Evolutionary conservation across 1,140 invertebrate species (phyloP).

Genomic region (Drosophila arawakana): DNA sequence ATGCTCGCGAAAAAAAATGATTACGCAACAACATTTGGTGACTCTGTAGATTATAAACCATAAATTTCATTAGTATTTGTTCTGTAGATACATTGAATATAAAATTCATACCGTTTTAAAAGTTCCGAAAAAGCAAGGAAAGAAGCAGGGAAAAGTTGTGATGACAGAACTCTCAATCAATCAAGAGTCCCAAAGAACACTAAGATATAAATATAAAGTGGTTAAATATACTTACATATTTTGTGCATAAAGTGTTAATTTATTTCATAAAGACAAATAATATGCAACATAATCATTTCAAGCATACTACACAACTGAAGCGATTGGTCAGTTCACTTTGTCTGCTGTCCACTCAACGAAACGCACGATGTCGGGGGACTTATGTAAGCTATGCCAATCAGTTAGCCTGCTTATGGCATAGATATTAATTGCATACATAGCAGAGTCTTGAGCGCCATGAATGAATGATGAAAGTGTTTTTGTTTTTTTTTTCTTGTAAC

Average conservation of each 20-base stretch:
- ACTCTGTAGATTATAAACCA: neutral
- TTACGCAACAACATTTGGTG: neutral
- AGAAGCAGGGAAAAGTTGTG: too few species aligned
- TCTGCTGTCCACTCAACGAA: slow-evolving; percentile 52
- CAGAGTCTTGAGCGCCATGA: slow-evolving; percentile 56
- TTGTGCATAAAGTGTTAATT: slow-evolving; percentile 9
- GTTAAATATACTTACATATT: neutral
- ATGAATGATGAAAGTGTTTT: slow-evolving; percentile 52
- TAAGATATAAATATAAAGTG: neutral
- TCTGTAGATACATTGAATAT: too few species aligned
- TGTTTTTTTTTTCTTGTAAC: slow-evolving; percentile 48
- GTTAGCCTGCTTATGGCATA: slow-evolving; percentile 67
- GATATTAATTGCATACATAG: slow-evolving; percentile 76
- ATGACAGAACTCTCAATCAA: too few species aligned
- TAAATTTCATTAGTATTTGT: neutral
- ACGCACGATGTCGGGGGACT: slow-evolving; percentile 53
- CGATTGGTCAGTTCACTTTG: slow-evolving; percentile 54
- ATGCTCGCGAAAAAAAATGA: neutral
- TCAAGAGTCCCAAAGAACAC: too few species aligned
- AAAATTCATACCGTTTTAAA: too few species aligned
- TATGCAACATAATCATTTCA: slow-evolving; percentile 57
- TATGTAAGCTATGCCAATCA: slow-evolving; percentile 79
- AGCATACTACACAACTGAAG: slow-evolving; percentile 51
- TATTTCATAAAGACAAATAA: slow-evolving; percentile 44
- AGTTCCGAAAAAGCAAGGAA: too few species aligned